Evolutionary conservation across 2,888 invertebrate species (phyloP), one percentile per base, ranked within the genome.

Genomic region (Cataglyphis livida): DNA sequence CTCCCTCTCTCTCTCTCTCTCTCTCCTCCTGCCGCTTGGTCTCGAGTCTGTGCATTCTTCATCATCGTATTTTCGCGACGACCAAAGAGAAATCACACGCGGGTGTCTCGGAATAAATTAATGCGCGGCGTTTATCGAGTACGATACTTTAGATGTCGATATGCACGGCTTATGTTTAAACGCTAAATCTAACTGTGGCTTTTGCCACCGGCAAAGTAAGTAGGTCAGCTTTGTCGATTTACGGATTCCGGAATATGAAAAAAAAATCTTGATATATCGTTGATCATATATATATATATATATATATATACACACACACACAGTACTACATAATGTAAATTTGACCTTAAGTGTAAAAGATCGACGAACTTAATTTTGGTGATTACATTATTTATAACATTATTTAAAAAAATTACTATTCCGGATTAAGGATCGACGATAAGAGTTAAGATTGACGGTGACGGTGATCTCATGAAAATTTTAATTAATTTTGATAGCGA

Each of bases 11-110:
- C 44, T 21, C 21, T 21, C 25, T 25, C n/a, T n/a, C n/a, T 25
- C 25, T 25, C 3, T 3, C 44, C 15, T 21, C 51, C 32, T 7
- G 3, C 6, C 9, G 5, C 41, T 51, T n/a, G n/a, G 73, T 59
- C 57, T 59, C 32, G 61, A 75, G 48, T 66, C 70, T 15, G 32
- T 65, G 54, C 54, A 25, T 71, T 61, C 68, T 71, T 79, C 79
- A 25, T 79, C 48, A 44, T n/a, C 9, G 32, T 41, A 59, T 25
- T 44, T 71, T 59, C 71, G 71, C 44, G 59, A 38, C 28, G 38
- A 18, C 25, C 65, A 41, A 57, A 28, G 38, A 65, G 54, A 65
- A 57, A 65, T 76, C 76, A 28, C 18, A 38, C 65, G 15, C 59
- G 21, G n/a, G 6, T 3, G 3, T 28, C 48, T 18, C 48, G 25